Base-by-base conservation (phyloP, 2,888 invertebrate species). In the Luperina testacea region DNA sequence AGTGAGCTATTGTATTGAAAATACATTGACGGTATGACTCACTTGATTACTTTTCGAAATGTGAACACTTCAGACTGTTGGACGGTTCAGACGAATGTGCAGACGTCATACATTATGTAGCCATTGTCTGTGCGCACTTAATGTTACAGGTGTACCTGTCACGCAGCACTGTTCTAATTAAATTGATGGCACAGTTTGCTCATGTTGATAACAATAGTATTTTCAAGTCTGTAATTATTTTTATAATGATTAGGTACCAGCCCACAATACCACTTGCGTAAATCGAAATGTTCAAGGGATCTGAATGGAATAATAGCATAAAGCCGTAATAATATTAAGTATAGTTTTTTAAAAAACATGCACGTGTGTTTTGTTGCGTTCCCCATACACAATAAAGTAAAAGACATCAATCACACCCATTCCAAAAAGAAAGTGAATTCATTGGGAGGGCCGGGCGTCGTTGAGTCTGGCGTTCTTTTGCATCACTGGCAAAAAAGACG, bases 401-500 rank as follows among this genome's bases (percentile, higher is more conserved):
- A 87, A 82, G 6, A 81, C 71, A 89, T 89, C 81, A 88, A 87
- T 89, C 82, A 85, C 81, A 84, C 57, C 81, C 83, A 82, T 87
- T 89, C 89, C 87, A 88, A 91, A 91, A 91, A 90, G 93, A 94
- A 94, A 94, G 94, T 92, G 90, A 94, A 92, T 91, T 92, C 91
- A 92, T 92, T 92, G 86, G 89, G 90, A 92, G 91, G 92, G 92
- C 90, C 90, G 89, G 94, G 94, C 93, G 95, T 92, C 95, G 87
- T 84, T 81, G 87, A 86, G 95, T 96, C 95, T 95, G 94, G 92
- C 90, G 89, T 89, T 92, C 90, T 91, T 90, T 92, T 89, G 91
- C 91, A 92, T 92, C 92, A 92, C 88, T 90, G 87, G 90, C 88
- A 91, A 94, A 95, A 95, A 95, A 94, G 93, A 93, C 92, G 90